phyloP scores from a whole-genome alignment of 2,113 vertebrate species.

The Zosterops pallidus region DNA sequence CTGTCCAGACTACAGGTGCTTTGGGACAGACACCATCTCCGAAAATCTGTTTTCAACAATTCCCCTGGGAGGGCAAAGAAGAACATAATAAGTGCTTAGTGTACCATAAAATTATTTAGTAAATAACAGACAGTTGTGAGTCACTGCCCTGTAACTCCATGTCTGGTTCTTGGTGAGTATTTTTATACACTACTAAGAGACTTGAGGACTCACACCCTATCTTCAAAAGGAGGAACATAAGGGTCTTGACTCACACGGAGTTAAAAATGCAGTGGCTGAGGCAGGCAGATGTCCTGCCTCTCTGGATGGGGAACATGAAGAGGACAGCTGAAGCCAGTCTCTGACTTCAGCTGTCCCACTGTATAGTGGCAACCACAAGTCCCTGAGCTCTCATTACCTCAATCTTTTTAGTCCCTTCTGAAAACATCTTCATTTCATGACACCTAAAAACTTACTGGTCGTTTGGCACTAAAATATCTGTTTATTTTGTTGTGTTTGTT shows the following conservation, averaged over 20 bases:
- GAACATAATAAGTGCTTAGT: not conserved
- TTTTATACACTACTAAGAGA: constrained; percentile 1
- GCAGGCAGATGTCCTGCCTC: not conserved
- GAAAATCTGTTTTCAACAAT: not conserved
- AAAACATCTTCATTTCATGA: not conserved
- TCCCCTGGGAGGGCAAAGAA: not conserved
- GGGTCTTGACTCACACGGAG: not conserved
- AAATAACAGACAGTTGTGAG: constrained; percentile 42
- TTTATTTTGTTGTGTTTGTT: not conserved
- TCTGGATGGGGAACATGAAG: not conserved
- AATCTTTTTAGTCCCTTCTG: not conserved
- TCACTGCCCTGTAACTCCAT: constrained; percentile 13
- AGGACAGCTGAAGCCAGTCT: not conserved
- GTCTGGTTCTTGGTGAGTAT: constrained; percentile 10
- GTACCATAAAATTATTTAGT: constrained; percentile 31
- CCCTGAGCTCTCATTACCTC: not conserved
- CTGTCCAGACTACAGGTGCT: not conserved
- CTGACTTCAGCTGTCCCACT: not conserved
- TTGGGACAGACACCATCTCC: not conserved
- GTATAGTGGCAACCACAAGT: not conserved
- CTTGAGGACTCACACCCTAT: not conserved
- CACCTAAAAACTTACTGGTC: not conserved
- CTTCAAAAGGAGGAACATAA: constrained; percentile 34
- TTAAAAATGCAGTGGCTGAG: not conserved
- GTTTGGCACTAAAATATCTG: not conserved